phyloP scores from a whole-genome alignment of 2,797 vertebrate species.

The Lagocephalus sceleratus region DNA sequence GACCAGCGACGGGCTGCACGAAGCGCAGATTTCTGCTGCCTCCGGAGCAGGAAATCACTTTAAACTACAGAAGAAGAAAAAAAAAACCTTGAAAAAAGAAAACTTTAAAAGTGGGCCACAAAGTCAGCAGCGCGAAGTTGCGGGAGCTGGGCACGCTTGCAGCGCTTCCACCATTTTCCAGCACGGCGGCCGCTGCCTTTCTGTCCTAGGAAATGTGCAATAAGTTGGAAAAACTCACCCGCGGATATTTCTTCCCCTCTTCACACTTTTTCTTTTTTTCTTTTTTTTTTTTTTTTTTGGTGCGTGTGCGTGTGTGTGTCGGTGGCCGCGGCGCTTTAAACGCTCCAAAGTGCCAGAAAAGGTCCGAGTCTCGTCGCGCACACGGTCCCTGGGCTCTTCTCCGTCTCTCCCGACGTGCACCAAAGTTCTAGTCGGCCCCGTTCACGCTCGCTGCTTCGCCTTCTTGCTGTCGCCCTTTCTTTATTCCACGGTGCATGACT shows the following conservation, averaged over 20 bases:
- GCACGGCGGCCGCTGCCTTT: slow-evolving; percentile 51
- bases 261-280: slow-evolving; percentile 43
- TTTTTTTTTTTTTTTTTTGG: no score
- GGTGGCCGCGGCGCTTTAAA: slow-evolving; percentile 24
- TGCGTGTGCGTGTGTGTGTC: no score
- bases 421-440: slow-evolving; percentile 8
- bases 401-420: slow-evolving; percentile 14
- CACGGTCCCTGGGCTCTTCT: background rate
- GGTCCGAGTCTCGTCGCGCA: background rate
- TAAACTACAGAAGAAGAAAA: background rate
- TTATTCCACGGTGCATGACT: slow-evolving; percentile 62
- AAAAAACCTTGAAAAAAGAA: slow-evolving; percentile 10
- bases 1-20: slow-evolving; percentile 22
- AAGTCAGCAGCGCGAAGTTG: slow-evolving; percentile 10
- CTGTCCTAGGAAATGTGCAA: slow-evolving; percentile 71
- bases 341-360: slow-evolving; percentile 7
- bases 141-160: slow-evolving; percentile 38
- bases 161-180: slow-evolving; percentile 74
- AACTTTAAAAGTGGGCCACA: slow-evolving; percentile 16
- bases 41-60: background rate
- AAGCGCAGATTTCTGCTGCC: background rate
- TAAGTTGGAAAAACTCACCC: slow-evolving; percentile 77
- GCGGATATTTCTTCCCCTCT: slow-evolving; percentile 50
- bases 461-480: slow-evolving; percentile 49
- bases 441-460: slow-evolving; percentile 19